Evolutionary conservation across 2,797 vertebrate species (phyloP).

Genomic region (Ataeniobius toweri): DNA sequence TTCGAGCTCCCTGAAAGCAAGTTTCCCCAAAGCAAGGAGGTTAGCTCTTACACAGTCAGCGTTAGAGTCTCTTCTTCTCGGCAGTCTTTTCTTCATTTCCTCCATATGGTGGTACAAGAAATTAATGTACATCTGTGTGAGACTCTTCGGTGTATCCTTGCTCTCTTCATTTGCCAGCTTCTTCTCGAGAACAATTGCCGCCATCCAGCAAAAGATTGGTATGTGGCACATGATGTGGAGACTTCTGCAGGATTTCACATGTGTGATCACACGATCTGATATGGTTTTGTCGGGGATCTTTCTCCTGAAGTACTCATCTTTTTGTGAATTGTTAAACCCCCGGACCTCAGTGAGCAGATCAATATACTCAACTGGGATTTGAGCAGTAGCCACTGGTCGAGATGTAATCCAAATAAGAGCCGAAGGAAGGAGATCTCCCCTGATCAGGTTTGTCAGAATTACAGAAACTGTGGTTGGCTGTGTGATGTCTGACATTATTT

Average conservation of each 20-base stretch:
- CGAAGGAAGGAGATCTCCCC: conserved; percentile 56
- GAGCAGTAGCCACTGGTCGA: conserved; percentile 56
- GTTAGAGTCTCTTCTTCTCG: conserved; percentile 27
- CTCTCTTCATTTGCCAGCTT: conserved; percentile 14
- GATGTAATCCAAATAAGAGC: conserved; percentile 73
- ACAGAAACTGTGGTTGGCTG: conserved; percentile 29
- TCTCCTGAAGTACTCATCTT: conserved; percentile 70
- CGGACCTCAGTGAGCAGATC: conserved; percentile 70
- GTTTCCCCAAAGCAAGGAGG: conserved; percentile 61
- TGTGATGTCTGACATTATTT: conserved; percentile 55
- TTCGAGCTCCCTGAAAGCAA: conserved; percentile 68
- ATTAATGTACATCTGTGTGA: conserved; percentile 75
- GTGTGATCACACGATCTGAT: conserved; percentile 52
- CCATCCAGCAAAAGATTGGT: conserved; percentile 74
- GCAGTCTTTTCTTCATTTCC: conserved; percentile 39
- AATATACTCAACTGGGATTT: conserved; percentile 61
- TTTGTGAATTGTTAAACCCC: conserved; percentile 71
- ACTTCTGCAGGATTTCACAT: conserved; percentile 69
- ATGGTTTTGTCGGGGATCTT: conserved; percentile 44
- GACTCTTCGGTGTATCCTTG: conserved; percentile 60
- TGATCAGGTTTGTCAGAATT: conserved; percentile 71
- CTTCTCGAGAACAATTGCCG: conserved; percentile 58
- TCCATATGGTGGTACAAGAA: conserved; percentile 58
- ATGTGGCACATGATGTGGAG: conserved; percentile 79
- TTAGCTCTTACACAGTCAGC: conserved; percentile 24